Base-by-base conservation (phyloP, 2,797 vertebrate species). In the Cichlasoma orientale region DNA sequence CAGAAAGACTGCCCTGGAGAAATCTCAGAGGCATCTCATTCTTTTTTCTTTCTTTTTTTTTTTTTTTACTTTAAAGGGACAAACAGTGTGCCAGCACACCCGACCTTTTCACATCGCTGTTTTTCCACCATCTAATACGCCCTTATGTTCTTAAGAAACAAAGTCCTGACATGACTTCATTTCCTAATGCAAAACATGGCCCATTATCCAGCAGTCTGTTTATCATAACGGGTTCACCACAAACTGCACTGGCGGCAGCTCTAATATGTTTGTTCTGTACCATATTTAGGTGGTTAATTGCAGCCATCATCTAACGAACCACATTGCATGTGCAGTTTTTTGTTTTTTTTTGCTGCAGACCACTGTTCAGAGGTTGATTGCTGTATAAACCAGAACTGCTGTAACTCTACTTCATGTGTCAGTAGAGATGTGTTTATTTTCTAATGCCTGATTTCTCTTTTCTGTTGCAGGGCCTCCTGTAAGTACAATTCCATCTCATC, bases 401-500 rank as follows among this genome's bases (percentile, higher is more conserved):
- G 12, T 74, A 74, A 74, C 27, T 85, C 31, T 69, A 29, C 41
- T 50, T 79, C 72, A 78, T 72, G 69, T 79, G 52, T 81, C 78
- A 73, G 18, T n/a, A 13, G n/a, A 86, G 52, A 56, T 52, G 38
- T 69, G 47, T 36, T 53, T 56, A 31, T 75, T 73, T 74, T 74
- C 87, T 94, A 85, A 94, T 58, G 38, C 69, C 1, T 82, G 41
- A 18, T 91, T 85, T 91, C 52, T 90, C 71, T 90, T 70, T 76
- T 93, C 74, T 94, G 44, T 95, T 95, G 70, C 94, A 96, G 95
- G 95, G 81, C 79, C 85, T 79, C 94, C 95, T 75, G 95, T 96
- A 95, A 96, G 95, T 95, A 95, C 80, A 84, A 61, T 82, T 80
- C 58, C 84, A 44, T 86, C 87, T 84, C 41, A 52, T 86, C 50